Evolutionary conservation across 23 tunicate genomes (phyloP), one percentile per base, ranked within the genome.

Genomic region (Ascidia mentula): DNA sequence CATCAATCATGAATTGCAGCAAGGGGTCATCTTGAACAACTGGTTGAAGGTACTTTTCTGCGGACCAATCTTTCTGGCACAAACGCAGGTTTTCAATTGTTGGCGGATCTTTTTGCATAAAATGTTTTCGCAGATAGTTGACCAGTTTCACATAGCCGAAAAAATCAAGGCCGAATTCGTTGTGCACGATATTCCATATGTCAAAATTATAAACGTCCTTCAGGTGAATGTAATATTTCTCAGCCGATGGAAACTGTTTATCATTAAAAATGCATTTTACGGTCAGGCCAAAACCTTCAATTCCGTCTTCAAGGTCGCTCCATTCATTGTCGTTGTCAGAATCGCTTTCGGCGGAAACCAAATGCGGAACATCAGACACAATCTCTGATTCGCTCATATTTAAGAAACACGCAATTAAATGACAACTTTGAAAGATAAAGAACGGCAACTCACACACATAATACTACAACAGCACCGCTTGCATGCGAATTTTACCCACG

Each of bases 71-170:
- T 6, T 75, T 30, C 36, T 61, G 70, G 18, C 7, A 8, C 15
- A 59, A 84, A 0, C 31, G 32, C 32, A 93, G 69, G 34, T 93
- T 85, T 71, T 83, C 40, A 36, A 46, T 40, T 31, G 93, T 37
- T 53, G 98, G 98, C 28, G 89, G 93, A 20, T 74, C 45, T 22
- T 69, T 71, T 12, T 71, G 40, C 9, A 36, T 42, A 60, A 77
- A 88, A 12, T 83, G 69, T 13, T 73, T 77, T 42, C 98, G 77
- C 40, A 93, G 46, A 77, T 71, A 93, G 80, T 93, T 93, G 35
- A 93, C 80, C 4, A 93, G 78, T 84, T 88, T 93, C 0, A 93
- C 98, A 84, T 88, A 93, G 20, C 94, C 87, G 76, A 93, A 93
- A 84, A 93, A 93, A 76, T 93, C 89, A 8, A 88, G 37, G 6